Base-by-base conservation (phyloP, 37 sponge, comb jelly and placozoan species). In the Theonella swinhoei region DNA sequence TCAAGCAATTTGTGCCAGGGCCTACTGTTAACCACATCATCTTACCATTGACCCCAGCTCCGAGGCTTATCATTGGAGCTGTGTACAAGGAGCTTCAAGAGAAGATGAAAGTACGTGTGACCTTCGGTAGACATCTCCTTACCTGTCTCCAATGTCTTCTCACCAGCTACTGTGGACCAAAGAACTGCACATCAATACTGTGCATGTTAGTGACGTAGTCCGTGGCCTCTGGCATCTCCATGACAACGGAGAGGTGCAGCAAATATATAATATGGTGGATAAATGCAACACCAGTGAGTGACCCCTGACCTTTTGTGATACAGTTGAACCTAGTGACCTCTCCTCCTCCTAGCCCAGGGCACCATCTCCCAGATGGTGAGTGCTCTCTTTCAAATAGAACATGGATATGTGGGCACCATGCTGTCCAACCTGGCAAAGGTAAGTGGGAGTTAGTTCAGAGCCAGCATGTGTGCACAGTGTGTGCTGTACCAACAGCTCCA, bases 191-290 rank as follows among this genome's bases (percentile, higher is more conserved):
- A 94, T 99, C 87, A 96, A 99, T 77, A 96, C 97, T 3, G 97
- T 99, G 1, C 99, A 99, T 70, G 95, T 99, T 3, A 66, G 31
- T 29, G 99, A 99, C 79, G 94, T 96, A 36, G 87, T 88, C 36
- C 73, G 90, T 22, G 99, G 94, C 24, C 60, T 94, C 2, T 94
- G 95, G 94, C 94, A 93, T 60, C 77, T 99, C 23, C 47, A 70
- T 2, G 60, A 74, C 11, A 41, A 74, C 26, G 92, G 90, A 4
- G 65, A 68, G 38, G 31, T 31, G 17, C 90, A 95, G 39, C 86
- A 91, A 41, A 87, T 92, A 64, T 96, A 89, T 90, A 99, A 99
- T 83, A 61, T 99, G 30, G 95, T 81, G 32, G 99, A 99, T 76
- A 93, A 92, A 76, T 95, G 94, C 1, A 59, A 88, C 42, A 93